phyloP scores from a whole-genome alignment of 2,113 vertebrate species.

The Melanocharis versteri region DNA sequence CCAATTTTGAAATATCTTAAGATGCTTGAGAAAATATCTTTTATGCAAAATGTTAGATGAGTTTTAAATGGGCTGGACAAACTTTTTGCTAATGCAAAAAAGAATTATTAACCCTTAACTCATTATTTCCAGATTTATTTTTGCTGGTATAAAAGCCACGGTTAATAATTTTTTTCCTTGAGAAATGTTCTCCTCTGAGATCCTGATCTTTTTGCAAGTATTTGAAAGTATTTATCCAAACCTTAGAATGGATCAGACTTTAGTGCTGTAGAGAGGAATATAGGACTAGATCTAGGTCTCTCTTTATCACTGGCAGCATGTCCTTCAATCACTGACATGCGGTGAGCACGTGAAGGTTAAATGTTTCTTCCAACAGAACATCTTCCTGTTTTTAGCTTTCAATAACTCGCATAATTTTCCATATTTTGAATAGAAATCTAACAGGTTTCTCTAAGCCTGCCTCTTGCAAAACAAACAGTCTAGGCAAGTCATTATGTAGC shows the following conservation, averaged over 20 bases:
- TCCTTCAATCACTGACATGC: neutral
- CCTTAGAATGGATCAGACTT: neutral
- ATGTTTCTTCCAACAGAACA: neutral
- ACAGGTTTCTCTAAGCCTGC: neutral
- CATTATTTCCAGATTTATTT: neutral
- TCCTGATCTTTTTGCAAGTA: neutral
- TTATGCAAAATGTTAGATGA: neutral
- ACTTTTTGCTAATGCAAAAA: neutral
- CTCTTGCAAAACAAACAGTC: neutral
- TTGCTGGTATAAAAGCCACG: neutral
- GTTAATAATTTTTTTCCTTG: neutral
- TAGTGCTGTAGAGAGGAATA: neutral
- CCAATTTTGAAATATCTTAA: neutral
- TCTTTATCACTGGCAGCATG: neutral
- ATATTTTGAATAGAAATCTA: neutral
- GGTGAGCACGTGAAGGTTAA: neutral
- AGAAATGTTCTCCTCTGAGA: neutral
- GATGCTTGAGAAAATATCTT: constrained; percentile 29
- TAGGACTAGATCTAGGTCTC: neutral
- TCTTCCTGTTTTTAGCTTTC: neutral
- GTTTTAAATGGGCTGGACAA: neutral
- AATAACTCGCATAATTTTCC: neutral
- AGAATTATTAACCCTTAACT: neutral
- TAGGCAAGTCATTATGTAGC: neutral
- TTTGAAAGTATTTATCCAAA: neutral